These are phyloP conservation scores for Pygathrix nemaeus DNA, from an alignment of 2,113 vertebrate species.

Conservation along the genomic window DNA sequence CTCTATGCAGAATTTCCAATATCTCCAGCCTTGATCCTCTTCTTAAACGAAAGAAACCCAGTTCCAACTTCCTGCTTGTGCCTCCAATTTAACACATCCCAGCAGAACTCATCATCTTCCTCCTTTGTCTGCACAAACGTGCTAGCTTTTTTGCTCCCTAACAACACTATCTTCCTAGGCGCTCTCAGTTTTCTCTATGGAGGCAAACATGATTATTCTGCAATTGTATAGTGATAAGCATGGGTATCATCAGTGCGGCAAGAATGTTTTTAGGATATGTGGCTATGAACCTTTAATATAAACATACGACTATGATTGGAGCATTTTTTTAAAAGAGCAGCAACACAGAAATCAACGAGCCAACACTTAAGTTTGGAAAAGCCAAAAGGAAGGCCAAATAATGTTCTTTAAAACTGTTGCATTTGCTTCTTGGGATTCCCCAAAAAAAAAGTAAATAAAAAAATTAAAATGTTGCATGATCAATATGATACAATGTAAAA, in stretches of 20 bases:
- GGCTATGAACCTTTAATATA: not conserved
- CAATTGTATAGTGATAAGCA: not conserved
- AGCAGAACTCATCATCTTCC: not conserved
- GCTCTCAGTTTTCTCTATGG: not conserved
- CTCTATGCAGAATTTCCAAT: not conserved
- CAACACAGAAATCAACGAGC: not conserved
- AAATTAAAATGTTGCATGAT: not conserved
- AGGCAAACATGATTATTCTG: not conserved
- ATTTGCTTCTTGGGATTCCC: no score
- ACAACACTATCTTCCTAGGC: not conserved
- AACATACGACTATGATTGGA: not conserved
- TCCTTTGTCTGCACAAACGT: not conserved
- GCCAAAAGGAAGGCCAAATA: not conserved
- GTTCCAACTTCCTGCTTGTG: not conserved
- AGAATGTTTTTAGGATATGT: not conserved
- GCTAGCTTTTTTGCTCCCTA: not conserved
- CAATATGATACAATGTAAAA: not conserved
- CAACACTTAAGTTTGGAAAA: slow-evolving; percentile 24
- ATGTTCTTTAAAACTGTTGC: not conserved
- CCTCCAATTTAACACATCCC: not conserved
- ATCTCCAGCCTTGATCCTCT: not conserved
- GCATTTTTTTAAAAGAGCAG: not conserved
- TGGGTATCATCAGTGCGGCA: not conserved
- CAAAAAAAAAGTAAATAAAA: no score
- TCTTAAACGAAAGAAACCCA: not conserved